Conservation (phyloP, 2,888 invertebrate species). For the Coelopa pilipes region DNA sequence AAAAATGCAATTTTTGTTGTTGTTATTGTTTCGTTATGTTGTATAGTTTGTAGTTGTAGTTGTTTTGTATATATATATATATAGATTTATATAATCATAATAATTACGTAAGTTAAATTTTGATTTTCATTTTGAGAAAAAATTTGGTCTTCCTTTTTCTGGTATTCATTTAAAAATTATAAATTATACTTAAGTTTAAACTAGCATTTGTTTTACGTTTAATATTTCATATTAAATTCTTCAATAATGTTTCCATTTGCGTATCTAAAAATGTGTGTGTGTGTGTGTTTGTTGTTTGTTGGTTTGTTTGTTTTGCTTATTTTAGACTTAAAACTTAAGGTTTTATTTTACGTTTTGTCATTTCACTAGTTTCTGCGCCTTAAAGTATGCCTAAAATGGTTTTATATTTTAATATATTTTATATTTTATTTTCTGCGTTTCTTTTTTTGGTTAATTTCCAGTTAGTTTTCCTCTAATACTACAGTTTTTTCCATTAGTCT, state of each 20-base stretch:
- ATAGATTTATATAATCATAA: conserved; percentile 25
- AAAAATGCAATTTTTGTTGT: conserved; percentile 5
- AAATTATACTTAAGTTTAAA: conserved; percentile 9
- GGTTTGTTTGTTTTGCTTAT: conserved; percentile 42
- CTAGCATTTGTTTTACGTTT: conserved; percentile 7
- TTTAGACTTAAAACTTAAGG: conserved; percentile 13
- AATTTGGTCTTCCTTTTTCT: conserved; percentile 30
- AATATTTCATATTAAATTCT: conserved; percentile 22
- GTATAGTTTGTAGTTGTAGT: conserved; percentile 21
- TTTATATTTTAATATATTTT: conserved; percentile 21
- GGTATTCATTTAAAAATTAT: background rate
- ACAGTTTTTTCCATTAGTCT: conserved; percentile 26
- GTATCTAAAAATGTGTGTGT: conserved; percentile 26
- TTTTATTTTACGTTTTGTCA: conserved; percentile 12
- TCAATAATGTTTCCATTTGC: background rate
- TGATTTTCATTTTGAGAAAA: conserved; percentile 36
- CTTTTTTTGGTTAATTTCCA: conserved; percentile 28
- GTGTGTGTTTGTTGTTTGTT: conserved; percentile 10
- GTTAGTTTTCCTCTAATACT: conserved; percentile 35
- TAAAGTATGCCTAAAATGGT: conserved; percentile 36
- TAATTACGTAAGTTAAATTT: conserved; percentile 29
- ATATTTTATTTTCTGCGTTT: conserved; percentile 16
- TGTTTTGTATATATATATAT: conserved; percentile 20
- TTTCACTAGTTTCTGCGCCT: conserved; percentile 29
- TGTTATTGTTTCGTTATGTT: conserved; percentile 22